A percentile compares a stretch with the other conserved stretches of the same genome.
These are phyloP conservation scores for Cynocephalus volans DNA, from an alignment of 2,113 vertebrate genomes.

Conservation along the genomic window DNA sequence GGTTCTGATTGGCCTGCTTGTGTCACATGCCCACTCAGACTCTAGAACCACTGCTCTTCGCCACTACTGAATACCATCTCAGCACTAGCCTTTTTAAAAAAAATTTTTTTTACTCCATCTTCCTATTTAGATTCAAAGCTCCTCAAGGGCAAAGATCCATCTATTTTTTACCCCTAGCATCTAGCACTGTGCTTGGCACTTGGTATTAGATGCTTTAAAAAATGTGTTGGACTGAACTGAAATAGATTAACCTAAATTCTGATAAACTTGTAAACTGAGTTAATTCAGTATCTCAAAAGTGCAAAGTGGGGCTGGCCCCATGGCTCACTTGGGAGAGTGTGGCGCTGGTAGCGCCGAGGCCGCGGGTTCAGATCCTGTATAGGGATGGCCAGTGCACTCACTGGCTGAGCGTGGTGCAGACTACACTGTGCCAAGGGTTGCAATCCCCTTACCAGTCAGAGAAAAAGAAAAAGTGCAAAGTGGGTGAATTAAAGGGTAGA, in stretches of 20 bases:
- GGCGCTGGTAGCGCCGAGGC: too few species aligned
- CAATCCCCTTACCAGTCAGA: too few species aligned
- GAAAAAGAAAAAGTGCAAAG: constrained; percentile 22
- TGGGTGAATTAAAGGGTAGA: not conserved
- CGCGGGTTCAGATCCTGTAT: too few species aligned
- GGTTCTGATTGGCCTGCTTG: not conserved
- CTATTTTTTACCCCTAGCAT: not conserved
- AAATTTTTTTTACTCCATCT: not conserved
- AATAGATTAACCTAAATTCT: constrained; percentile 23
- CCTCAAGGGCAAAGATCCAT: constrained; percentile 9
- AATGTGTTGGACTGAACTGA: not conserved
- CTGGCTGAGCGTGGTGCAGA: too few species aligned
- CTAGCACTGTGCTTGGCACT: not conserved
- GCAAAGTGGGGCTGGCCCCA: not conserved
- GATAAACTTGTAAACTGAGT: not conserved
- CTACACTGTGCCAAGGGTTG: too few species aligned
- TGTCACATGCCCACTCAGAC: not conserved
- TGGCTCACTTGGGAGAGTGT: too few species aligned
- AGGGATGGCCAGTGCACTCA: too few species aligned
- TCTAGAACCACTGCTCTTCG: not conserved
- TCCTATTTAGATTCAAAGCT: not conserved
- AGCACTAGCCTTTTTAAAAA: not conserved
- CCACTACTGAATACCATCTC: not conserved
- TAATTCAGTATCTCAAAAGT: not conserved
- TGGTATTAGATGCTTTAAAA: not conserved